Percentiles rank a stretch among this genome's conserved stretches.
phyloP scores from a whole-genome alignment of 2,113 vertebrate species.

The Paralichthys olivaceus region DNA sequence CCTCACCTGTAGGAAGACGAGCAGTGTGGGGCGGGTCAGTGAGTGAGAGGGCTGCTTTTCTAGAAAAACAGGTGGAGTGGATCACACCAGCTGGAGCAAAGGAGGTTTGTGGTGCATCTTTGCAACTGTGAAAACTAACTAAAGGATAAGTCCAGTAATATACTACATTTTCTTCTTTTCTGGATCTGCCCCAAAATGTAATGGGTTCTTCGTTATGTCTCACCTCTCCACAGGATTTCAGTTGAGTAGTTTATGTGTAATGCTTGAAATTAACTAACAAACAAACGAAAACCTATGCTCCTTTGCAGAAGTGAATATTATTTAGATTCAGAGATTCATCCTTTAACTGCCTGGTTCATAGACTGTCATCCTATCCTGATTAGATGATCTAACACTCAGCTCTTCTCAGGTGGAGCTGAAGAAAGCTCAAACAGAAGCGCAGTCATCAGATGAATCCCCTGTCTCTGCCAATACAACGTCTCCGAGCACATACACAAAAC shows the following conservation, averaged over 20 bases:
- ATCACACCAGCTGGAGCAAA: slow-evolving; percentile 53
- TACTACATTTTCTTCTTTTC: no score
- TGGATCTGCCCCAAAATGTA: no score
- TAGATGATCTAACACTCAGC: not conserved
- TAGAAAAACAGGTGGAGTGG: slow-evolving; percentile 65
- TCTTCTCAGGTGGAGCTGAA: slow-evolving; percentile 61
- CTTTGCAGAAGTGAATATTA: no score
- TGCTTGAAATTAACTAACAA: no score
- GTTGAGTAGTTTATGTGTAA: no score
- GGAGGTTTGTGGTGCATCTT: slow-evolving; percentile 66
- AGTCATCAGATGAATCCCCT: slow-evolving; percentile 43
- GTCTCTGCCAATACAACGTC: not conserved
- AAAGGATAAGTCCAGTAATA: not conserved
- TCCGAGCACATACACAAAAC: slow-evolving; percentile 37
- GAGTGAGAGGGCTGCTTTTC: slow-evolving; percentile 59
- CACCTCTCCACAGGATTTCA: no score
- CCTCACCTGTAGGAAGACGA: slow-evolving; percentile 11
- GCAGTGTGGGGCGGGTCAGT: slow-evolving; percentile 43
- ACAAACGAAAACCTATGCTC: no score
- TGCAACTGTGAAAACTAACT: slow-evolving; percentile 12
- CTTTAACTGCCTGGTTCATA: not conserved
- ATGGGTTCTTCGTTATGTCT: no score
- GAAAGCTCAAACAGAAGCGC: slow-evolving; percentile 49
- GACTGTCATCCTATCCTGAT: not conserved
- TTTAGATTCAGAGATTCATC: no score